Conservation (phyloP, 2,888 invertebrate genomes). For the Parapristionchus giblindavisi region DNA sequence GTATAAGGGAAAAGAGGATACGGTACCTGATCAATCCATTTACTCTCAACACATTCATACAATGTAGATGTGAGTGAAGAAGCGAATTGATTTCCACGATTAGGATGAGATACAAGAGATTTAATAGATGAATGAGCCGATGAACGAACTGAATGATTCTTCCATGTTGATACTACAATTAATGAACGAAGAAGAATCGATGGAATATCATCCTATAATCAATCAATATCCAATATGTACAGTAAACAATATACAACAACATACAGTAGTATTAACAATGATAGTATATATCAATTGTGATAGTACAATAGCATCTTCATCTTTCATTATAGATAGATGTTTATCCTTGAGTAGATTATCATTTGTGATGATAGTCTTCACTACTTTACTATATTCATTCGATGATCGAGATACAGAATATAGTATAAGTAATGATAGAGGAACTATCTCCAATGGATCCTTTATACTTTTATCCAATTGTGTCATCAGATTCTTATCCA, state of each 20-base stretch:
- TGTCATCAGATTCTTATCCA: slow-evolving; percentile 15
- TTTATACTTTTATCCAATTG: slow-evolving; percentile 39
- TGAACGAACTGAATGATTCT: slow-evolving; percentile 22
- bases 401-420: slow-evolving; percentile 1
- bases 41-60: slow-evolving; percentile 27
- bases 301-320: slow-evolving; percentile 21
- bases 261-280: background rate
- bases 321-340: background rate
- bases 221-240: slow-evolving; percentile 7
- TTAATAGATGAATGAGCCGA: slow-evolving; percentile 1
- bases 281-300: slow-evolving; percentile 20
- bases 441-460: slow-evolving; percentile 48
- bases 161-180: slow-evolving; percentile 9
- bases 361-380: slow-evolving; percentile 8
- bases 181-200: slow-evolving; percentile 22
- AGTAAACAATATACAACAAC: background rate
- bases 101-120: background rate
- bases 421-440: slow-evolving; percentile 45
- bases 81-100: slow-evolving; percentile 1
- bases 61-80: slow-evolving; percentile 12
- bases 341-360: slow-evolving; percentile 35
- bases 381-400: background rate
- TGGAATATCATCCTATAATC: background rate
- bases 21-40: slow-evolving; percentile 36
- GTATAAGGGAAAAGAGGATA: background rate